These are phyloP conservation scores for Atta colombica DNA, from an alignment of 1,140 invertebrate species.

Conservation along the genomic window DNA sequence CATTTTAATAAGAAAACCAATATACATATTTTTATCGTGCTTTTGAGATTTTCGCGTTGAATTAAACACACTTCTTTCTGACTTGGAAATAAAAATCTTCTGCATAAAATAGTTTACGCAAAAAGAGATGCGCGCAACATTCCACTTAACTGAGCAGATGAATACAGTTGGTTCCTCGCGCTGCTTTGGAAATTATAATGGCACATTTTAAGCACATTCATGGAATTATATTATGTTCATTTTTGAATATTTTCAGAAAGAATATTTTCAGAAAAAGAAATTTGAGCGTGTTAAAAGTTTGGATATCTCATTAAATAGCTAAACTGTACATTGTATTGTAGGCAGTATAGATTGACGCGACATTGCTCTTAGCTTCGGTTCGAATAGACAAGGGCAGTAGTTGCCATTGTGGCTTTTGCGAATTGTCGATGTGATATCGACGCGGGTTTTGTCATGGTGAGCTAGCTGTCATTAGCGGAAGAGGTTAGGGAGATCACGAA, in stretches of 20 bases:
- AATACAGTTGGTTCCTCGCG: background rate
- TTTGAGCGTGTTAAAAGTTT: background rate
- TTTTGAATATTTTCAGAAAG: background rate
- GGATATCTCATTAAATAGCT: background rate
- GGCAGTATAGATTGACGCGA: slow-evolving; percentile 9
- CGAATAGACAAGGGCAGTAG: background rate
- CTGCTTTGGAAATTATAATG: slow-evolving; percentile 19
- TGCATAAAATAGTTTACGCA: slow-evolving; percentile 23
- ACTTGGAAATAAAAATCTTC: background rate
- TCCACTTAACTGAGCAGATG: background rate
- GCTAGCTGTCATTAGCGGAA: slow-evolving; percentile 62
- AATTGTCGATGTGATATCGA: slow-evolving; percentile 21
- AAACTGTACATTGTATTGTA: background rate
- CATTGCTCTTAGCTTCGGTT: slow-evolving; percentile 11
- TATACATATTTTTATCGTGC: slow-evolving; percentile 2
- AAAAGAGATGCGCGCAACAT: slow-evolving; percentile 22
- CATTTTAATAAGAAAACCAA: slow-evolving; percentile 40
- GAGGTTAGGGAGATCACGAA: slow-evolving; percentile 32
- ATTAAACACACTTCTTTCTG: slow-evolving; percentile 36
- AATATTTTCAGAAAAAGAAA: background rate
- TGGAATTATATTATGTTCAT: background rate
- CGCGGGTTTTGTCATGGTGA: slow-evolving; percentile 21
- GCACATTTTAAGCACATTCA: background rate
- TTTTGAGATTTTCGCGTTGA: slow-evolving; percentile 23
- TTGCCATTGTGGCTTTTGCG: background rate